Conservation (phyloP, 2,113 vertebrate species). For the Panurus biarmicus region DNA sequence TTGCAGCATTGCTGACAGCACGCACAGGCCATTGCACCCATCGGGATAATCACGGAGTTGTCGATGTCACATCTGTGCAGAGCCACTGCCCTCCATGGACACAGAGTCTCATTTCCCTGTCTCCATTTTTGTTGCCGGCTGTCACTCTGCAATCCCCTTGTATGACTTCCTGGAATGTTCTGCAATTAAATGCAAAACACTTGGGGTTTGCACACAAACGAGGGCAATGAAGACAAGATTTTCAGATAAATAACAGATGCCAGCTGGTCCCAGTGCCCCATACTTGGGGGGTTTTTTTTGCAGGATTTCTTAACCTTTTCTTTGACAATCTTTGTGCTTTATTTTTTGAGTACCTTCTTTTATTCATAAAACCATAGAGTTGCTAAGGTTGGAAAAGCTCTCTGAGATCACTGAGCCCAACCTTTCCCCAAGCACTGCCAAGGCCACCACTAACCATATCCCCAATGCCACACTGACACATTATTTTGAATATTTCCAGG, state of each 20-base stretch:
- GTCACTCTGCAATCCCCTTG: neutral
- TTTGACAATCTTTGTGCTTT: neutral
- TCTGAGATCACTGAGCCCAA: neutral
- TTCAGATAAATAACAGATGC: neutral
- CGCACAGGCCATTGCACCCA: accelerated
- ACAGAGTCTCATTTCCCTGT: neutral
- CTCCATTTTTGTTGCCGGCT: accelerated
- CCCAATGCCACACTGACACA: neutral
- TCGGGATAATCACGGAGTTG: neutral
- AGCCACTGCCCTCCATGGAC: accelerated
- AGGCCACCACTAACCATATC: neutral
- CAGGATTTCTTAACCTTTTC: neutral
- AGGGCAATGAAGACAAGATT: neutral
- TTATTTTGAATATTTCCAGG: neutral
- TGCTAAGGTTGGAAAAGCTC: neutral
- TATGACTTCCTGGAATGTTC: neutral
- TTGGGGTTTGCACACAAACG: neutral
- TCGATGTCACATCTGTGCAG: accelerated
- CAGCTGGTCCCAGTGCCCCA: neutral
- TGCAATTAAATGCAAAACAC: neutral
- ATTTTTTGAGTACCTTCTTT: neutral
- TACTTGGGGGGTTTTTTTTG: neutral
- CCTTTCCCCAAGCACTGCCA: neutral
- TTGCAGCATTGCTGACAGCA: accelerated
- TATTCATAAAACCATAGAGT: neutral